Evolutionary conservation across 1,140 invertebrate species (phyloP), one percentile per base, ranked within the genome.

Genomic region (Thrips palmi): DNA sequence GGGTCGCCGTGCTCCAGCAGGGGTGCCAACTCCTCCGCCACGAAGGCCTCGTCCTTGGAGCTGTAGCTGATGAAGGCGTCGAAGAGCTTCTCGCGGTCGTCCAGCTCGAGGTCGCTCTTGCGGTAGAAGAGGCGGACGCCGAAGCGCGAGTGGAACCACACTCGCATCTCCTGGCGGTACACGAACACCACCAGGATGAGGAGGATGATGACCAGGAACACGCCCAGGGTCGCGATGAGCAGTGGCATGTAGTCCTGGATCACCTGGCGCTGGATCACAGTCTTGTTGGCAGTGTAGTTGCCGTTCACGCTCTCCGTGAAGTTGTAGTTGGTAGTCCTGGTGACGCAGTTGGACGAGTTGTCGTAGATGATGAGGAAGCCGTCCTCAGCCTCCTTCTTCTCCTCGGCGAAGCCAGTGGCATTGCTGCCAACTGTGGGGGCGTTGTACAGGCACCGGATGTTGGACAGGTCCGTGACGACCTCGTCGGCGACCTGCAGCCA

Each of bases 51-150:
- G 57, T 93, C 87, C 63, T 89, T 85, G 2, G 82, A 81, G 58
- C 83, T 88, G 59, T 93, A 93, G 50, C 83, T 86, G 34, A 93
- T 71, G 56, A 92, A 93, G 8, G 86, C 86, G 51, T 94, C 88
- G 54, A 87, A 92, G 15, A 88, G 65, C 57, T 89, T 89, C 57
- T 88, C 84, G 2, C 77, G 65, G 45, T 84, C 80, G 46, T 80
- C 75, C 38, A 70, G 64, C 42, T 84, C 79, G 38, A 74, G 62
- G 48, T 81, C 77, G 42, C 69, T 69, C 23, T 65, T 65, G 39
- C 74, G 68, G 49, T 81, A 77, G 49, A 78, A 84, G 44, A 89
- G 64, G 25, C 85, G 62, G 2, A 91, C 70, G 10, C 85, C 85
- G 54, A 85, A 91, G 34, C 77, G 73, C 21, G 85, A 79, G 63